A percentile compares a stretch with the other conserved stretches of the same genome.
phyloP scores from a whole-genome alignment of 2,113 vertebrate genomes.

The Myotis yumanensis region DNA sequence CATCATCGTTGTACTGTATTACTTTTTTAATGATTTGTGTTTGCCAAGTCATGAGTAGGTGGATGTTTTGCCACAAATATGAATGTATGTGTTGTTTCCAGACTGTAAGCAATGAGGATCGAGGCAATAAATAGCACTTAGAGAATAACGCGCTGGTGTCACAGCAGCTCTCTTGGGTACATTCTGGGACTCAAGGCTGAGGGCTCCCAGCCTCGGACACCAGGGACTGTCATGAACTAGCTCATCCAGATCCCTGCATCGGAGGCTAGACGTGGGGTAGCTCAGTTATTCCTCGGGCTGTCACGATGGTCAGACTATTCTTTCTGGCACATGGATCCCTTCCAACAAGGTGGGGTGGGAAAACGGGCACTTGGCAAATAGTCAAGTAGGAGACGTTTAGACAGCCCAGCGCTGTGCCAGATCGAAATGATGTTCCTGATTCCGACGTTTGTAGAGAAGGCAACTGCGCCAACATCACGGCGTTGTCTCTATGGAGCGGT shows the following conservation, averaged over 20 bases:
- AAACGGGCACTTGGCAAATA: background rate
- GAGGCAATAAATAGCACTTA: background rate
- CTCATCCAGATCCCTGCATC: background rate
- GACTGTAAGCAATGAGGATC: background rate
- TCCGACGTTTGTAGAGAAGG: background rate
- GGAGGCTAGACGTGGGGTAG: background rate
- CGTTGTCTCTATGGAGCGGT: fast-evolving
- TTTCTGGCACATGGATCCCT: background rate
- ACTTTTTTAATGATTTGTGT: background rate
- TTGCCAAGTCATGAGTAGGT: background rate
- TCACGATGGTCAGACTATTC: background rate
- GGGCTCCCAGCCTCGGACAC: background rate
- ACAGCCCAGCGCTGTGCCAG: background rate
- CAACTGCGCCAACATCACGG: no score
- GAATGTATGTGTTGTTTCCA: background rate
- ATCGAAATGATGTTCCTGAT: fast-evolving
- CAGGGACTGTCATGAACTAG: background rate
- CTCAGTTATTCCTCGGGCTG: background rate
- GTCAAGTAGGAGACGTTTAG: background rate
- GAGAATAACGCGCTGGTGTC: background rate
- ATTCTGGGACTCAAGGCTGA: background rate
- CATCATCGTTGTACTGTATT: background rate
- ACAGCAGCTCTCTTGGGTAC: background rate
- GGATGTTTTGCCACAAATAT: background rate
- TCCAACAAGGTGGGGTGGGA: background rate